Conservation (phyloP, 2,888 invertebrate species). For the Tetranychus piercei region DNA sequence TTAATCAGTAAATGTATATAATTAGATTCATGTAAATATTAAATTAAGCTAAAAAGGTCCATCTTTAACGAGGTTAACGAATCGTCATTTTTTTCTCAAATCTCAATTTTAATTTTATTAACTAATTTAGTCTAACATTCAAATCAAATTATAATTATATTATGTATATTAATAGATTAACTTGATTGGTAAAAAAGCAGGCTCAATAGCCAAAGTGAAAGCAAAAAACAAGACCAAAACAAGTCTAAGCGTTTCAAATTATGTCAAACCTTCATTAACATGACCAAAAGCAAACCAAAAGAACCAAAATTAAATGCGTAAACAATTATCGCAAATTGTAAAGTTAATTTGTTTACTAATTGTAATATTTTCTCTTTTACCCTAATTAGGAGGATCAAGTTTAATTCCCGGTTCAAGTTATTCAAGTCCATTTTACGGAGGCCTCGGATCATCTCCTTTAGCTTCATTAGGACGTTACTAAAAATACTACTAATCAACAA, state of each 20-base stretch:
- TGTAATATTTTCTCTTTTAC: background rate
- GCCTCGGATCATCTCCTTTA: background rate
- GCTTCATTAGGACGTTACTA: background rate
- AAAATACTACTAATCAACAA: background rate
- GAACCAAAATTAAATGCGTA: too few species aligned
- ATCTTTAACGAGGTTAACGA: background rate
- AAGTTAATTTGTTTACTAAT: too few species aligned
- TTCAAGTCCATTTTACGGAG: constrained; percentile 9
- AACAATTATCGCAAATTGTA: too few species aligned
- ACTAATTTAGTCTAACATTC: background rate
- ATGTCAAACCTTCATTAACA: too few species aligned
- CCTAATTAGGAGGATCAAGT: background rate
- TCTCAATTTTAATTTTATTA: background rate
- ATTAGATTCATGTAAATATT: background rate
- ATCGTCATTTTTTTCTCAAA: background rate
- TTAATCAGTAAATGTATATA: background rate
- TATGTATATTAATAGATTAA: background rate
- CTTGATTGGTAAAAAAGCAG: too few species aligned
- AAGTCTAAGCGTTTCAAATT: too few species aligned
- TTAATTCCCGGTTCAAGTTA: constrained; percentile 1
- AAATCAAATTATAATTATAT: background rate
- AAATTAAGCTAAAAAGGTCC: background rate
- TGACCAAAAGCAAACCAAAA: too few species aligned
- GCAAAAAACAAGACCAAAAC: too few species aligned
- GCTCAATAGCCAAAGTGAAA: too few species aligned